Conservation (phyloP, 2,113 vertebrate species). For the Sinocyclocheilus anshuiensis region DNA sequence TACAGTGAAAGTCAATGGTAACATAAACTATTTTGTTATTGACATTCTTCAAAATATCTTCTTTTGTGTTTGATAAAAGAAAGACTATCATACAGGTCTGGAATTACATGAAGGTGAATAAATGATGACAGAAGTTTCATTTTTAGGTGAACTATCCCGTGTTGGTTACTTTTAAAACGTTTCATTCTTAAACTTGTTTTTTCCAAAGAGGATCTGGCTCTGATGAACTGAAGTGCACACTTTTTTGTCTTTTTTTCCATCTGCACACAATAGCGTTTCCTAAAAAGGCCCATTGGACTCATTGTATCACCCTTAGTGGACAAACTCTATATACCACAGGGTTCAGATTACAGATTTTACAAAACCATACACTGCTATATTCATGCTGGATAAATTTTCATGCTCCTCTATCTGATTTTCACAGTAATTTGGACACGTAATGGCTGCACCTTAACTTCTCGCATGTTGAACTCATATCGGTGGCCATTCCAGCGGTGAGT, state of each 20-base stretch:
- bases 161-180: neutral
- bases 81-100: neutral
- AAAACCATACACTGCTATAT: neutral
- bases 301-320: neutral
- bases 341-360: neutral
- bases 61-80: neutral
- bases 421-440: slow-evolving; percentile 26
- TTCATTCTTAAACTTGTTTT: neutral
- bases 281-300: neutral
- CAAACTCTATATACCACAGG: neutral
- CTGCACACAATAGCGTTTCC: neutral
- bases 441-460: slow-evolving; percentile 11
- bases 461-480: neutral
- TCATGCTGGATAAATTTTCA: neutral
- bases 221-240: neutral
- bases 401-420: slow-evolving; percentile 10
- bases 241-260: neutral
- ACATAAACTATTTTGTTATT: neutral
- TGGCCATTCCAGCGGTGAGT: neutral
- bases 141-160: neutral
- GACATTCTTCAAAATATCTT: neutral
- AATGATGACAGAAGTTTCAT: neutral
- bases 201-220: neutral
- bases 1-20: neutral
- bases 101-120: neutral